phyloP scores from a whole-genome alignment of 2,113 vertebrate species.

The Hippocampus zosterae region DNA sequence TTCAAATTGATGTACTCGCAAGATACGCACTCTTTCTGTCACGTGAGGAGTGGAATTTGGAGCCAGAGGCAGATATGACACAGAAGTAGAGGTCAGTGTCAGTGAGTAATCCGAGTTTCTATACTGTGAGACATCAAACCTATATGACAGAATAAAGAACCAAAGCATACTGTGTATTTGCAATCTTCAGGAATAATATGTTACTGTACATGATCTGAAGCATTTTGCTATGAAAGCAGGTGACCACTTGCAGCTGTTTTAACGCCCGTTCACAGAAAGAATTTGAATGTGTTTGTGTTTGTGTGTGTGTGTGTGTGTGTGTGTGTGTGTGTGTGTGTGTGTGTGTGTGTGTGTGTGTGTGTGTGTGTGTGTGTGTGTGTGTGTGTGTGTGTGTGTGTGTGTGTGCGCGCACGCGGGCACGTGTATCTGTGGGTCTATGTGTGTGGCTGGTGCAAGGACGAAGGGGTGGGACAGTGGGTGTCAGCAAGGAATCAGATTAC shows the following conservation, averaged over 20 bases:
- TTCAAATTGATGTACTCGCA: neutral
- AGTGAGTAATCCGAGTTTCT: no score
- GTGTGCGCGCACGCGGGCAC: neutral
- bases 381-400: neutral
- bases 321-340: slow-evolving; percentile 9
- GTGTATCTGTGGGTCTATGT: slow-evolving; percentile 13
- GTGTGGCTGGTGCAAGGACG: neutral
- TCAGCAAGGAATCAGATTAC: slow-evolving; percentile 49
- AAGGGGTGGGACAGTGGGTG: neutral
- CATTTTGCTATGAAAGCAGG: slow-evolving; percentile 17
- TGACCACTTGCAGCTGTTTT: slow-evolving; percentile 39
- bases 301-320: neutral
- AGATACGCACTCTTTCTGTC: neutral
- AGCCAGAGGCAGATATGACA: no score
- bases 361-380: slow-evolving; percentile 6
- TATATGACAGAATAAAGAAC: no score
- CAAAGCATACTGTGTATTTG: neutral
- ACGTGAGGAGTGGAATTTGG: no score
- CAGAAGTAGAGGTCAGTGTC: no score
- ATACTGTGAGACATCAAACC: no score
- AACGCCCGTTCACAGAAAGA: slow-evolving; percentile 7
- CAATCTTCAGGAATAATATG: neutral
- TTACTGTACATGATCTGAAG: slow-evolving; percentile 1
- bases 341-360: neutral
- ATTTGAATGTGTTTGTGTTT: slow-evolving; percentile 7